Evolutionary conservation across 2,888 invertebrate genomes (phyloP).

Genomic region (Cynaeus angustus): DNA sequence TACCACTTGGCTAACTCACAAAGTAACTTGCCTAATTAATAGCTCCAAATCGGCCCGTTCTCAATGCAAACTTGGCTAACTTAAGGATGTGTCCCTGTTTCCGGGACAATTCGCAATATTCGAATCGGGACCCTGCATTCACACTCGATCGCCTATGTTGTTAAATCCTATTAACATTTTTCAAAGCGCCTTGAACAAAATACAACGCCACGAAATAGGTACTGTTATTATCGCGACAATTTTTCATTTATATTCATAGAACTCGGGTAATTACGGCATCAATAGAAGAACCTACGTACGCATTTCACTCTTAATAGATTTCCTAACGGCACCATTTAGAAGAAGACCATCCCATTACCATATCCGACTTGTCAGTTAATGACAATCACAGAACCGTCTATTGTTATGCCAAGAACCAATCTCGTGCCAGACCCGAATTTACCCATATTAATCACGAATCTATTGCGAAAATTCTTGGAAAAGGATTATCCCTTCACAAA

Average conservation of each 20-base stretch:
- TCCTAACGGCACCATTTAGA: conserved; percentile 46
- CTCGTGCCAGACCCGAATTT: conserved; percentile 22
- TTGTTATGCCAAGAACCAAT: conserved; percentile 30
- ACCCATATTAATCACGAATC: conserved; percentile 15
- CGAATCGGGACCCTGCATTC: conserved; percentile 7
- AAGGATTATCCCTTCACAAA: conserved; percentile 3
- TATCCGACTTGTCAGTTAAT: conserved; percentile 47
- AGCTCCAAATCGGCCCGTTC: conserved; percentile 43
- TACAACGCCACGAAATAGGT: background rate
- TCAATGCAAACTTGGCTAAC: conserved; percentile 39
- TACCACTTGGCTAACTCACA: conserved; percentile 49
- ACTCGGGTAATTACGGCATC: conserved; percentile 18
- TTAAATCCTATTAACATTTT: conserved; percentile 50
- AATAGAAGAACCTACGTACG: conserved; percentile 42
- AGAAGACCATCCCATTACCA: conserved; percentile 47
- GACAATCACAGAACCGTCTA: conserved; percentile 32
- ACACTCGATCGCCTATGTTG: conserved; percentile 25
- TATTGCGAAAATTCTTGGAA: conserved; percentile 25
- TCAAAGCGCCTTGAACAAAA: background rate
- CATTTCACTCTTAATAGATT: conserved; percentile 47
- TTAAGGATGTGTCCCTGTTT: conserved; percentile 30
- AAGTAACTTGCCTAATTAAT: conserved; percentile 55
- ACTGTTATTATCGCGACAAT: conserved; percentile 34
- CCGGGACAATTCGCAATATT: conserved; percentile 37
- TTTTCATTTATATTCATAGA: conserved; percentile 52